A percentile compares a stretch with the other conserved stretches of the same genome.
phyloP scores from a whole-genome alignment of 2,888 invertebrate genomes.

The Erpobdella octoculata region DNA sequence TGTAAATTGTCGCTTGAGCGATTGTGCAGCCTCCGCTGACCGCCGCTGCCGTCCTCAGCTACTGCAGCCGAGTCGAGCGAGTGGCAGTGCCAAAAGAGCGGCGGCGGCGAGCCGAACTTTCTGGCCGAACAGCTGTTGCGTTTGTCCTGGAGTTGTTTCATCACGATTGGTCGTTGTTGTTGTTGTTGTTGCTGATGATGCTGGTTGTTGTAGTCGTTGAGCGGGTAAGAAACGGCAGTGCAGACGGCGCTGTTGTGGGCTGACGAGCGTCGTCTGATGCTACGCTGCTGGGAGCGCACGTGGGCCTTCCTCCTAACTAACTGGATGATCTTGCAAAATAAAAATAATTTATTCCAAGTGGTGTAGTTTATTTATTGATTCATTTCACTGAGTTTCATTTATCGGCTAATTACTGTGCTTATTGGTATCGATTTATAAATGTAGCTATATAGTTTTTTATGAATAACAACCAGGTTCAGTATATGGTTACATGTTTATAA shows the following conservation, averaged over 20 bases:
- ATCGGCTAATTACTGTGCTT: background rate
- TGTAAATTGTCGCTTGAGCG: no score
- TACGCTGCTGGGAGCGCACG: background rate
- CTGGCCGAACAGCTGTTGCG: no score
- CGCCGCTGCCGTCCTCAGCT: background rate
- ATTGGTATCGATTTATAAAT: background rate
- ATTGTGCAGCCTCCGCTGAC: background rate
- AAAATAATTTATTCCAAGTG: no score
- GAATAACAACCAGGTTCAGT: no score
- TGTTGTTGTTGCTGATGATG: slow-evolving; percentile 5
- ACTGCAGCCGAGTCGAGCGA: background rate
- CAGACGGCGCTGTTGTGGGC: background rate
- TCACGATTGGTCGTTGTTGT: background rate
- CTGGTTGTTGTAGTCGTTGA: no score
- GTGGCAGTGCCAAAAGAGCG: background rate
- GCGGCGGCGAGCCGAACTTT: background rate
- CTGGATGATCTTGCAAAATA: background rate
- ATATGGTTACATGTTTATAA: no score
- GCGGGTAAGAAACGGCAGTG: slow-evolving; percentile 5
- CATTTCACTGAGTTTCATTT: background rate
- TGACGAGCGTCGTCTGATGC: slow-evolving; percentile 7
- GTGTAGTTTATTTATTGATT: background rate
- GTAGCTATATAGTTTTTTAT: no score
- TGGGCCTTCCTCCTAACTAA: background rate
- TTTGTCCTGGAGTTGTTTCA: background rate